These are phyloP conservation scores for Taphrorychus bicolor DNA, from an alignment of 2,888 invertebrate genomes.

Conservation along the genomic window DNA sequence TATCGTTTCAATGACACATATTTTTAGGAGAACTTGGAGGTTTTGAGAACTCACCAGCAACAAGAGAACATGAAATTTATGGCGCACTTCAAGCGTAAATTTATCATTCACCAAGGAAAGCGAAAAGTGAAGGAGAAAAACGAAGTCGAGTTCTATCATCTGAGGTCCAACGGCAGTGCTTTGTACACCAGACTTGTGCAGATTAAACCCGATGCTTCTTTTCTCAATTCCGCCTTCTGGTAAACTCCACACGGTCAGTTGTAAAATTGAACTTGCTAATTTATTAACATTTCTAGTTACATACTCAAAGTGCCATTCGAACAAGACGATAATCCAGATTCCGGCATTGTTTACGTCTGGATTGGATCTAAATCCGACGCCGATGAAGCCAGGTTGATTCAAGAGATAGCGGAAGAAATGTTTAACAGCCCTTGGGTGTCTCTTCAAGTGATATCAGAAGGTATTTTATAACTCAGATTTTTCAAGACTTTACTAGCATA, in stretches of 20 bases:
- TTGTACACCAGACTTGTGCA: conserved; percentile 92
- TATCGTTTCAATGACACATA: not conserved
- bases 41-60: conserved; percentile 95
- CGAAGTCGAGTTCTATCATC: conserved; percentile 90
- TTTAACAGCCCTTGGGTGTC: conserved; percentile 84
- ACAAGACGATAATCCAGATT: conserved; percentile 74
- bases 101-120: conserved; percentile 91
- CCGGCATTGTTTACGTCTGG: conserved; percentile 96
- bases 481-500: too few species aligned
- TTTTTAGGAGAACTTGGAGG: conserved; percentile 84
- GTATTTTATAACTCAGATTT: not conserved
- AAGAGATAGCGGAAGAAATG: conserved; percentile 93
- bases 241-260: conserved; percentile 56
- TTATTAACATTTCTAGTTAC: conserved; percentile 68
- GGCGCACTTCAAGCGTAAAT: conserved; percentile 94
- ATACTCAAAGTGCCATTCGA: conserved; percentile 93
- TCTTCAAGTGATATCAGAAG: conserved; percentile 61
- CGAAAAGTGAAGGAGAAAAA: conserved; percentile 63
- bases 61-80: conserved; percentile 98
- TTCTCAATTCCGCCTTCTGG: conserved; percentile 96
- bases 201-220: conserved; percentile 82
- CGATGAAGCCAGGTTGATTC: conserved; percentile 85
- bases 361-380: conserved; percentile 85
- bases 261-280: conserved; percentile 5
- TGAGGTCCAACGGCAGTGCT: conserved; percentile 94